These are phyloP conservation scores for Callaeas wilsoni DNA, from an alignment of 2,113 vertebrate genomes.

Conservation along the genomic window DNA sequence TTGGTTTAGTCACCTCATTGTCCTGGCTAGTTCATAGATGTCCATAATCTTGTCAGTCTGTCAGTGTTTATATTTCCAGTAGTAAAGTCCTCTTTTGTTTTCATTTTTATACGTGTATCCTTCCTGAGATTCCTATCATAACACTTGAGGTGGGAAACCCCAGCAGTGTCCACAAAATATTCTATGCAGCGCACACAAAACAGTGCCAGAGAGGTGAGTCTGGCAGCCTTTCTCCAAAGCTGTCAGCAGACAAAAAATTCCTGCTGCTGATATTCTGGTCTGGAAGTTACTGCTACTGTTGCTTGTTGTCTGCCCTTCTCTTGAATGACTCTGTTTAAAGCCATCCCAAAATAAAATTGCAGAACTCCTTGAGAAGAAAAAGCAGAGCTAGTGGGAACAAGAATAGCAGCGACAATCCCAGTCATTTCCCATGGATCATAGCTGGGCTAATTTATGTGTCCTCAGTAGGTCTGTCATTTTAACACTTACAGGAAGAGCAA, in stretches of 20 bases:
- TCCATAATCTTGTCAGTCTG: not conserved
- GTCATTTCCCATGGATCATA: not conserved
- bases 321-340: not conserved
- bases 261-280: not conserved
- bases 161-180: not conserved
- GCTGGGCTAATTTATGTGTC: not conserved
- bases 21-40: not conserved
- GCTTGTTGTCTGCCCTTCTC: not conserved
- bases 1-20: not conserved
- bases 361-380: not conserved
- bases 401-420: not conserved
- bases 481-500: conserved; percentile 8
- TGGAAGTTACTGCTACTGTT: not conserved
- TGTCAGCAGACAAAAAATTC: not conserved
- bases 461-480: not conserved
- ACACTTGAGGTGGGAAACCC: not conserved
- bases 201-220: not conserved
- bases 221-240: not conserved
- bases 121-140: not conserved
- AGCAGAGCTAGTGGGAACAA: not conserved
- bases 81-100: not conserved
- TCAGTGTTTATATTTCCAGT: not conserved
- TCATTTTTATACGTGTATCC: not conserved
- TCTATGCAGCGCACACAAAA: not conserved
- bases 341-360: not conserved